These are phyloP conservation scores for Aphelinus atriplicis DNA, from an alignment of 1,140 invertebrate genomes.

Conservation along the genomic window DNA sequence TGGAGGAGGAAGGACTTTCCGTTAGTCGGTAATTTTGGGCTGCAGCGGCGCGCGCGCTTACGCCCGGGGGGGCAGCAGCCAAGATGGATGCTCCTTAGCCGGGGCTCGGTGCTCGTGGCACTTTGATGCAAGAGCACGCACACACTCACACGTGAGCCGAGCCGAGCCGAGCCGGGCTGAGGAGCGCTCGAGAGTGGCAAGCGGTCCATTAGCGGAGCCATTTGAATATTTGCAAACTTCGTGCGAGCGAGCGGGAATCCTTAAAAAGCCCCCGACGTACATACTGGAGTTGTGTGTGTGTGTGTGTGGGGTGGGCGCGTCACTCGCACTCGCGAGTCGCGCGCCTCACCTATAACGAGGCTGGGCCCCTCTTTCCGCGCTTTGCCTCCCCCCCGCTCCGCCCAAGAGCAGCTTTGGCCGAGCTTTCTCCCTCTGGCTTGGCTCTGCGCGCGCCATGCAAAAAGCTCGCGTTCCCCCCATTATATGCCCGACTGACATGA, in stretches of 20 bases:
- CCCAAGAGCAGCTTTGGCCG: not conserved
- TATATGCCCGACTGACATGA: not conserved
- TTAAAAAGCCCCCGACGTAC: too few relatives aligned
- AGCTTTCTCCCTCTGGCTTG: too few relatives aligned
- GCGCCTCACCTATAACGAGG: too few relatives aligned
- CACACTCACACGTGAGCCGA: constrained; percentile 10
- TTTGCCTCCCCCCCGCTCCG: not conserved
- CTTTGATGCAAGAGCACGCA: constrained; percentile 60
- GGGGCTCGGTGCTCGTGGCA: constrained; percentile 44
- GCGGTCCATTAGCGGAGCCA: constrained; percentile 62
- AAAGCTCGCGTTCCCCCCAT: not conserved
- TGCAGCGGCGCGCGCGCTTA: constrained; percentile 20
- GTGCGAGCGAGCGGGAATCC: constrained; percentile 43
- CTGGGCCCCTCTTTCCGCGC: constrained; percentile 30
- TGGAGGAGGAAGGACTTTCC: constrained; percentile 50
- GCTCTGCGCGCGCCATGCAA: not conserved
- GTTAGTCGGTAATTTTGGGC: constrained; percentile 60
- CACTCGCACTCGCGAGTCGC: too few relatives aligned
- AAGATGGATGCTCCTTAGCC: constrained; percentile 59
- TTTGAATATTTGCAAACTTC: constrained; percentile 65
- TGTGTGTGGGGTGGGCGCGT: too few relatives aligned
- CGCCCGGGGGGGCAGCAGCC: constrained; percentile 20
- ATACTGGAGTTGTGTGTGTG: too few relatives aligned
- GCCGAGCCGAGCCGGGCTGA: too few relatives aligned
- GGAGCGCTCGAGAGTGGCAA: too few relatives aligned